Evolutionary conservation across 2,113 vertebrate species (phyloP), one percentile per base, ranked within the genome.

Genomic region (Amphiprion ocellaris): DNA sequence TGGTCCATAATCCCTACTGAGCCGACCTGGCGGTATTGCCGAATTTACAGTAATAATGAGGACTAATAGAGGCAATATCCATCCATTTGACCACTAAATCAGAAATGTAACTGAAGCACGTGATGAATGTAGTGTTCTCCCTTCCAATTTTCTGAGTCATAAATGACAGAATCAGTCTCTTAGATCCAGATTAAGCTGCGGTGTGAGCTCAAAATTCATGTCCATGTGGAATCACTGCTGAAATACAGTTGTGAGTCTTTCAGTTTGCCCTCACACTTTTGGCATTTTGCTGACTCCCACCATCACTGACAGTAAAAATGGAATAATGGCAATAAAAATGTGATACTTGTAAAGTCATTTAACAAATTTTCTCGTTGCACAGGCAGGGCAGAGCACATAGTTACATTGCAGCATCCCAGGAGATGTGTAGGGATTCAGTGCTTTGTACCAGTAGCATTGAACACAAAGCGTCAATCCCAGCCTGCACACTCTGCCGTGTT

Each of bases 61-160:
- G 74, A 86, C 82, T 92, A 88, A 89, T 90, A 86, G 85, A 82
- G 73, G 79, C 77, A 71, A 85, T 88, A 88, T 87, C 79, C 74
- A 92, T 89, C 82, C 79, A 84, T 88, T 90, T 85, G 80, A 88
- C 73, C 75, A 88, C 56, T 90, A 90, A 92, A 91, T 92, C 86
- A 91, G 83, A 87, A 78, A 82, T 81, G 75, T 70, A 81, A 83
- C 85, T 86, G 83, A 87, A 74, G 75, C 61, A 73, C 58, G 74
- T 83, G 84, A 91, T 88, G 63, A 74, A 90, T 90, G 84, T 60
- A 69, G 46, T 69, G 56, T 69, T n/a, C 64, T 67, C 63, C 61
- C 77, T 49, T 16, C 58, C 63, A 89, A 77, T 75, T 87, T 88
- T 84, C 60, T 55, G 82, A 87, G 85, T 79, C 86, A 88, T 84